Evolutionary conservation across 2,888 invertebrate species (phyloP), one percentile per base, ranked within the genome.

Genomic region (Crossocerus cetratus): DNA sequence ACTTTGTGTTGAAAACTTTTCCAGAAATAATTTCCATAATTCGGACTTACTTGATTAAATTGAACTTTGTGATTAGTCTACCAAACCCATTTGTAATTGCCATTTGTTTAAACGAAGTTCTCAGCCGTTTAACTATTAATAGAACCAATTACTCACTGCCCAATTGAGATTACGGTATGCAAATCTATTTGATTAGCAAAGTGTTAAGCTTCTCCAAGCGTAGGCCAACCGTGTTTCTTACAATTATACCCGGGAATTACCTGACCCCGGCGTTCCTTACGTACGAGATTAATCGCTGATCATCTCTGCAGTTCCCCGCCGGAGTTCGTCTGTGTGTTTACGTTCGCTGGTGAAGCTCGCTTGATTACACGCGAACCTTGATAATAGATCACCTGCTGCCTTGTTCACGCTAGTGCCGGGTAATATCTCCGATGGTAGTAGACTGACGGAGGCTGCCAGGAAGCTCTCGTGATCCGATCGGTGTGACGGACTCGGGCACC

Each of bases 301-400:
- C 82, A 80, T 77, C 81, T 71, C 67, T 79, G 69, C 64, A 67
- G 65, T 68, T 21, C 49, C 58, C 57, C 65, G 72, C 77, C 23
- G 23, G 23, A 5, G 32, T 32, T n/a, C n/a, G 72, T 65, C 72
- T 76, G 72, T 70, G 72, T 80, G 82, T 81, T 80, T 80, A 80
- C 70, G 81, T 74, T 74, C 72, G 72, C 75, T 70, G 65, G 75
- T 69, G 76, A 79, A 74, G 74, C 77, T 72, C 71, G 80, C 69
- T 74, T 80, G 81, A 81, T 81, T 81, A 82, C 82, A 82, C 81
- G 80, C 81, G 69, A 82, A 72, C 63, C 69, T 32, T 71, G 82
- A 82, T 81, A 81, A 81, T 81, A 76, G 81, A 81, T 81, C 82
- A 81, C 76, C 80, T 65, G 65, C 76, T 68, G 65, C 66, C 77